A percentile compares a stretch with the other conserved stretches of the same genome.
Conservation (phyloP, 2,113 vertebrate genomes). For the Gasterosteus nipponicus region DNA sequence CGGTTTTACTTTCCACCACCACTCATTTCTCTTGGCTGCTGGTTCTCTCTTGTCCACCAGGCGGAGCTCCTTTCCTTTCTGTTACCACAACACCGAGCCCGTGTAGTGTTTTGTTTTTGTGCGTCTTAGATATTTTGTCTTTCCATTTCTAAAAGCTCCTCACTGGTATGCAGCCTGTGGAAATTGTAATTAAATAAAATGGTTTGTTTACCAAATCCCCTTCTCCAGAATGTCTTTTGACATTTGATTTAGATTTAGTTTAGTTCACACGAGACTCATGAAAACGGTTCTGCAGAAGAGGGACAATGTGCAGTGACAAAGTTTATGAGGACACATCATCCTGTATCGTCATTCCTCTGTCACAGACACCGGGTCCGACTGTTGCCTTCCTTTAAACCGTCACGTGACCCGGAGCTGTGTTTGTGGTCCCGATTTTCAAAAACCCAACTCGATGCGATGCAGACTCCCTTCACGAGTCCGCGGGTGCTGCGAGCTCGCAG, state of each 20-base stretch:
- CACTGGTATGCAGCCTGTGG: conserved; percentile 60
- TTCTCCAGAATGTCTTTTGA: conserved; percentile 52
- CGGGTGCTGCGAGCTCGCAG: conserved; percentile 53
- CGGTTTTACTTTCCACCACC: neutral
- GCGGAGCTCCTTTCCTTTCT: conserved; percentile 11
- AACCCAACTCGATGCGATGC: conserved; percentile 55
- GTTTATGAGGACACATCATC: conserved; percentile 61
- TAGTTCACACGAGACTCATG: conserved; percentile 37
- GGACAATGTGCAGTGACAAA: conserved; percentile 52
- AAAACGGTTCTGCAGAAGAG: conserved; percentile 56
- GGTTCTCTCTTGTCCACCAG: conserved; percentile 49
- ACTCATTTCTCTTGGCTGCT: neutral
- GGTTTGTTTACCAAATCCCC: conserved; percentile 52
- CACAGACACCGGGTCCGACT: conserved; percentile 37
- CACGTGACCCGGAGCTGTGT: conserved; percentile 33
- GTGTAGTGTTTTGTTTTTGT: conserved; percentile 42
- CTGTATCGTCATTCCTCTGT: conserved; percentile 54
- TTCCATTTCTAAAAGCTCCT: conserved; percentile 47
- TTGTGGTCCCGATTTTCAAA: conserved; percentile 37
- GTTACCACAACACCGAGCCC: neutral
- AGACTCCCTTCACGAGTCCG: conserved; percentile 66
- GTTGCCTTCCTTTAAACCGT: conserved; percentile 32
- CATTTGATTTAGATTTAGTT: conserved; percentile 58
- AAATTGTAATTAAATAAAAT: conserved; percentile 56
- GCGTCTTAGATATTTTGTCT: conserved; percentile 54